Base-by-base conservation (phyloP, 2,888 invertebrate genomes). In the Piscicola geometra region DNA sequence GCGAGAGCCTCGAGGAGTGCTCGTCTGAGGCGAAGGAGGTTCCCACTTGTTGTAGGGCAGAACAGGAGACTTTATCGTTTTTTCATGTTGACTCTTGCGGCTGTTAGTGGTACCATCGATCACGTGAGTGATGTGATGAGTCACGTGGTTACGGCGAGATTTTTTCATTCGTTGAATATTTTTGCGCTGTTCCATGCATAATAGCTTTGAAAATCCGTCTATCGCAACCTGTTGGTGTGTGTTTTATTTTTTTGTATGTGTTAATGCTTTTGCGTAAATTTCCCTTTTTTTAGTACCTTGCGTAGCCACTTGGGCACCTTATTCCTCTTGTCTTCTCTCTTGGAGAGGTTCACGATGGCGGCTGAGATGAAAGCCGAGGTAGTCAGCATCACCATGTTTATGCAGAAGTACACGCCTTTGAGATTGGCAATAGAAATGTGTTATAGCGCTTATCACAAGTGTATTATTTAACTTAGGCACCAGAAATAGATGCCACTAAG, bases 381-480 rank as follows among this genome's bases (percentile, higher is more conserved):
- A 0, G 86, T 85, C 52, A 86, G 85, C 79, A 86, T 81, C n/a
- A 85, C 81, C 85, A 86, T 85, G 79, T 85, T 86, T 71, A 85
- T 80, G 76, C 86, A 85, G 80, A 84, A 86, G 79, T 85, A 85
- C 41, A 84, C 85, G 60, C 85, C 85, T 85, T 81, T 3, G 83
- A 47, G 25, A n/a, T 41, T 15, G 21, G n/a, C n/a, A n/a, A n/a
- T n/a, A n/a, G n/a, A n/a, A n/a, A n/a, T n/a, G n/a, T n/a, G n/a
- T n/a, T n/a, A n/a, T n/a, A n/a, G n/a, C n/a, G n/a, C n/a, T n/a
- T n/a, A n/a, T n/a, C n/a, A n/a, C n/a, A n/a, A n/a, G n/a, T n/a
- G n/a, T n/a, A n/a, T n/a, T n/a, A n/a, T n/a, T n/a, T n/a, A n/a
- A n/a, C n/a, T n/a, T n/a, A n/a, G n/a, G n/a, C n/a, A n/a, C n/a